Evolutionary conservation across 1,140 invertebrate genomes (phyloP).

Genomic region (Macrobrachium nipponense): DNA sequence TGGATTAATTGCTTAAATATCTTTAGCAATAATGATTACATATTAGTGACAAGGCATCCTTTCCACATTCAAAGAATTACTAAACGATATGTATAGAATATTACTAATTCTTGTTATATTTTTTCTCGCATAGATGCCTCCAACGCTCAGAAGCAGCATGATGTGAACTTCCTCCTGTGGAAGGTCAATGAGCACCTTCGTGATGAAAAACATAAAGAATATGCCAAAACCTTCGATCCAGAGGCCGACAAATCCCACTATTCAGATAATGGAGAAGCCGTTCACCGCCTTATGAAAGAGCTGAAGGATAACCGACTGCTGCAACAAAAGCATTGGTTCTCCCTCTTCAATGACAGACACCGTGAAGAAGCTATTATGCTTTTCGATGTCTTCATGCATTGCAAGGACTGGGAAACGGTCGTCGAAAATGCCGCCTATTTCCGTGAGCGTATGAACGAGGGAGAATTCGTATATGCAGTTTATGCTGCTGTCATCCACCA

Average conservation of each 20-base stretch:
- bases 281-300: not conserved
- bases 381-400: not conserved
- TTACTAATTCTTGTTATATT: no score
- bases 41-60: no score
- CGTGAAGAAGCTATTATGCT: conserved; percentile 40
- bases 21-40: no score
- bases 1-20: no score
- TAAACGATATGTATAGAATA: no score
- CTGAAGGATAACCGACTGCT: conserved; percentile 18
- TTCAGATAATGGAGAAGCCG: conserved; percentile 4
- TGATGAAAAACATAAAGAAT: conserved; percentile 12
- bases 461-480: conserved; percentile 1
- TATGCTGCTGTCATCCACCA: conserved; percentile 33
- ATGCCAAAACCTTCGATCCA: conserved; percentile 19
- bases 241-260: conserved; percentile 17
- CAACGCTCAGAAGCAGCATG: not conserved
- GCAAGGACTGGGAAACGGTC: no score
- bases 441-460: no score
- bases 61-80: no score
- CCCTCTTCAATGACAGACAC: conserved; percentile 45
- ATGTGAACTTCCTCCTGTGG: conserved; percentile 26
- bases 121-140: not conserved
- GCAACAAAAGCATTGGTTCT: conserved; percentile 49
- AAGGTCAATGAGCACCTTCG: conserved; percentile 31
- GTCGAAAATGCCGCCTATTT: no score